Conservation (phyloP, 2,113 vertebrate genomes). For the Nansenia antarctica region DNA sequence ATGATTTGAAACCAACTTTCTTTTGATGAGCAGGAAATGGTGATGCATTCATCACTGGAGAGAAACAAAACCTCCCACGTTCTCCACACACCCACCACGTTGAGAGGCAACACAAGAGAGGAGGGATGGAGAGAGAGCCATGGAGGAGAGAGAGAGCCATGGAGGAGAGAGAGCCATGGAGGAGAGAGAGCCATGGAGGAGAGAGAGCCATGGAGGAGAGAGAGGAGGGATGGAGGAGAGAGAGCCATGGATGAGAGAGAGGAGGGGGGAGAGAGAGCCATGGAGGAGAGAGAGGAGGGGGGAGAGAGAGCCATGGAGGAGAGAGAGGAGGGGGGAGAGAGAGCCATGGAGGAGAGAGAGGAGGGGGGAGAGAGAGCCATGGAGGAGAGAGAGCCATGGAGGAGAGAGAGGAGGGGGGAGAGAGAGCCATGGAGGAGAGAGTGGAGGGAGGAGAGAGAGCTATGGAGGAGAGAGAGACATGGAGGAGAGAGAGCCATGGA, state of each 20-base stretch:
- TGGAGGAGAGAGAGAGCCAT: constrained; percentile 5
- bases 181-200: constrained; percentile 35
- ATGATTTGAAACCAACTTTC: constrained; percentile 16
- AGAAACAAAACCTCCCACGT: constrained; percentile 21
- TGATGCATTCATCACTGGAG: constrained; percentile 15
- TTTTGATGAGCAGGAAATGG: constrained; percentile 21
- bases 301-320: too few species aligned
- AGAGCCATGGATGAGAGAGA: too few species aligned
- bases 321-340: constrained; percentile 39
- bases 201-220: constrained; percentile 42
- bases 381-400: constrained; percentile 17
- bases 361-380: constrained; percentile 43
- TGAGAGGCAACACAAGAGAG: constrained; percentile 30
- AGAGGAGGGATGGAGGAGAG: constrained; percentile 49
- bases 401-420: constrained; percentile 49
- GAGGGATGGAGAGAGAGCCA: constrained; percentile 24
- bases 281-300: too few species aligned
- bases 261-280: too few species aligned
- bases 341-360: constrained; percentile 58
- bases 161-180: background rate
- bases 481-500: background rate
- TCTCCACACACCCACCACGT: constrained; percentile 28
- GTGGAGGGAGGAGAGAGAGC: background rate
- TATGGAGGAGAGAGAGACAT: background rate
- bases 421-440: constrained; percentile 23